phyloP scores from a whole-genome alignment of 2,888 invertebrate species.

The Coleophora deauratella region DNA sequence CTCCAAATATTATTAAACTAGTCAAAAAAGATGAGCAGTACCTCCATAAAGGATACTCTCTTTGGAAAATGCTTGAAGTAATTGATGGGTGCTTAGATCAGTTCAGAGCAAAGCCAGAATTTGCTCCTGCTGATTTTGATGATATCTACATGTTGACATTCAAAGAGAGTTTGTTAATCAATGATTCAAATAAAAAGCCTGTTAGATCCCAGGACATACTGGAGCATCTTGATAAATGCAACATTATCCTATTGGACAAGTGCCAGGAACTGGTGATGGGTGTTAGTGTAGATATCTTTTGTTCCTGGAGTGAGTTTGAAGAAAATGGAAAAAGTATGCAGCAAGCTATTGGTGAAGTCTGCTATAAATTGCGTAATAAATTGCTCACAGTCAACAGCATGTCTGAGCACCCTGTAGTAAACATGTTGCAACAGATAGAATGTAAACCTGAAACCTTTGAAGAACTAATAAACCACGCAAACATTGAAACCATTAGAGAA shows the following conservation, averaged over 20 bases:
- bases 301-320: constrained; percentile 62
- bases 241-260: constrained; percentile 38
- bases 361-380: constrained; percentile 36
- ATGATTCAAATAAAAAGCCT: constrained; percentile 24
- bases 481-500: constrained; percentile 32
- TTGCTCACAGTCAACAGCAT: constrained; percentile 26
- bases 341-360: constrained; percentile 47
- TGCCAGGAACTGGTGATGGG: constrained; percentile 50
- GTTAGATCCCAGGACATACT: constrained; percentile 24
- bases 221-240: constrained; percentile 39
- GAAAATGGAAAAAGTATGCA: constrained; percentile 49
- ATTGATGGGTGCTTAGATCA: constrained; percentile 33
- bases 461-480: constrained; percentile 41
- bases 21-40: constrained; percentile 42
- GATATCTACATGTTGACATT: constrained; percentile 42
- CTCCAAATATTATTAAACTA: constrained; percentile 42
- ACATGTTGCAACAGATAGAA: constrained; percentile 49
- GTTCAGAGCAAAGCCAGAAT: constrained; percentile 29
- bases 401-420: constrained; percentile 42
- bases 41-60: constrained; percentile 40
- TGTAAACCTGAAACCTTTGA: constrained; percentile 42
- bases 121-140: constrained; percentile 24
- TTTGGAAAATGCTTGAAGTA: constrained; percentile 32
- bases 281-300: constrained; percentile 57
- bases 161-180: constrained; percentile 25